Percentiles rank a stretch among this genome's conserved stretches.
phyloP scores from a whole-genome alignment of 2,888 invertebrate genomes.

The Nudaria mundana region DNA sequence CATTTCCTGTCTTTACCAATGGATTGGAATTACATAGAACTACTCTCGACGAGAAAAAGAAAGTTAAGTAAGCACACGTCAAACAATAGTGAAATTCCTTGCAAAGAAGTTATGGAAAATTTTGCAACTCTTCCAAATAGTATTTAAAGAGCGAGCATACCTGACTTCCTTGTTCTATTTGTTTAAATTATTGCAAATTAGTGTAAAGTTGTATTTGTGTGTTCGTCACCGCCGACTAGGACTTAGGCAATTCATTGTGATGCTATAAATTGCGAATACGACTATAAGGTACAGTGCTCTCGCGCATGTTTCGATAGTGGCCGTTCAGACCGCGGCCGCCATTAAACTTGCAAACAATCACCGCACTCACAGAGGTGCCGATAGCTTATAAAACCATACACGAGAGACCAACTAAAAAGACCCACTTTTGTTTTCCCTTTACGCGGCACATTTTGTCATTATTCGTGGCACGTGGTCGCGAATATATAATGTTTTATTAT shows the following conservation, averaged over 20 bases:
- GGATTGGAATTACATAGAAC: no score
- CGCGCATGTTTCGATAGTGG: constrained; percentile 30
- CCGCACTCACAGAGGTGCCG: constrained; percentile 56
- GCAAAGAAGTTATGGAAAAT: no score
- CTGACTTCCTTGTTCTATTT: constrained; percentile 3
- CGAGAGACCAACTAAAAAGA: constrained; percentile 55
- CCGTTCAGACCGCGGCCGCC: constrained; percentile 32
- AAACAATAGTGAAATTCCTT: no score
- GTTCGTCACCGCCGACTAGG: constrained; percentile 16
- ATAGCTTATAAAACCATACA: constrained; percentile 57
- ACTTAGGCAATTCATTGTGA: constrained; percentile 19
- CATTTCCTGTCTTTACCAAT: no score
- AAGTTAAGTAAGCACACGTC: no score
- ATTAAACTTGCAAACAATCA: constrained; percentile 46
- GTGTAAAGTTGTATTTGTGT: constrained; percentile 8
- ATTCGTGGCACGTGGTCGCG: constrained; percentile 74
- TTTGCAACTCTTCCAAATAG: neutral
- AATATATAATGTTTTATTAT: constrained; percentile 80
- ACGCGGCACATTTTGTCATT: constrained; percentile 68
- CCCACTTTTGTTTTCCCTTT: constrained; percentile 67
- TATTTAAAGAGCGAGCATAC: constrained; percentile 3
- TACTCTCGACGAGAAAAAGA: no score
- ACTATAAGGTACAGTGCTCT: constrained; percentile 10
- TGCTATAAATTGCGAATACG: constrained; percentile 23
- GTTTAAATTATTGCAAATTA: constrained; percentile 7